Evolutionary conservation across 2,113 vertebrate genomes (phyloP).

Genomic region (Dissostichus mawsoni): DNA sequence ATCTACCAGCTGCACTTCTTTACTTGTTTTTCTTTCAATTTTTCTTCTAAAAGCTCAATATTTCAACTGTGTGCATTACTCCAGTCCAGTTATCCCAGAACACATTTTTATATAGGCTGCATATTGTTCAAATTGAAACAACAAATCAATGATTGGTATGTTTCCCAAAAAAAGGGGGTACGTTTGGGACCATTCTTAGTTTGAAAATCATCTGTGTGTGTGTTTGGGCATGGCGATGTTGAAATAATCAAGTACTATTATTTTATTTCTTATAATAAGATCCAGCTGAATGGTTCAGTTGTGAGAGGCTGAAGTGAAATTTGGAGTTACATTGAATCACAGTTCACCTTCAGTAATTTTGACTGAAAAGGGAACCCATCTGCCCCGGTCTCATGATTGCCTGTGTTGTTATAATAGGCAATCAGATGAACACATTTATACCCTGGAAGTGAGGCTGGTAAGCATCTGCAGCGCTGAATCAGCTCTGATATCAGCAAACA

Average conservation of each 20-base stretch:
- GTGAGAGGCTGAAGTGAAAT: constrained; percentile 19
- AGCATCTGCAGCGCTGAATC: constrained; percentile 27
- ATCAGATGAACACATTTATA: constrained; percentile 53
- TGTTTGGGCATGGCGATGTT: not conserved
- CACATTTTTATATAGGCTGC: constrained; percentile 44
- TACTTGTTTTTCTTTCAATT: constrained; percentile 4
- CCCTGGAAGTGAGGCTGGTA: constrained; percentile 34
- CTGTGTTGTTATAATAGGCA: constrained; percentile 41
- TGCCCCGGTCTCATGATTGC: constrained; percentile 38
- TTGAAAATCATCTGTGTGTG: constrained; percentile 13
- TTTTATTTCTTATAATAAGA: constrained; percentile 1
- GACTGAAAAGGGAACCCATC: constrained; percentile 38
- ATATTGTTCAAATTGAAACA: constrained; percentile 44
- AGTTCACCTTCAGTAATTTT: constrained; percentile 51
- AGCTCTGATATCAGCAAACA: constrained; percentile 50
- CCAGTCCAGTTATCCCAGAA: constrained; percentile 36
- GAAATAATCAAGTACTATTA: constrained; percentile 18
- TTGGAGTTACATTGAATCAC: constrained; percentile 14
- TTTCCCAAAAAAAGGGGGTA: constrained; percentile 18
- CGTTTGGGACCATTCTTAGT: constrained; percentile 18
- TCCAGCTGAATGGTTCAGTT: constrained; percentile 19
- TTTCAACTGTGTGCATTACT: constrained; percentile 46
- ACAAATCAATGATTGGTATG: constrained; percentile 44
- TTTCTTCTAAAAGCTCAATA: constrained; percentile 45
- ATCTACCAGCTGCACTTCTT: not conserved